A percentile compares a stretch with the other conserved stretches of the same genome.
Evolutionary conservation across 1,140 invertebrate genomes (phyloP).

Genomic region (Drosophila littoralis): DNA sequence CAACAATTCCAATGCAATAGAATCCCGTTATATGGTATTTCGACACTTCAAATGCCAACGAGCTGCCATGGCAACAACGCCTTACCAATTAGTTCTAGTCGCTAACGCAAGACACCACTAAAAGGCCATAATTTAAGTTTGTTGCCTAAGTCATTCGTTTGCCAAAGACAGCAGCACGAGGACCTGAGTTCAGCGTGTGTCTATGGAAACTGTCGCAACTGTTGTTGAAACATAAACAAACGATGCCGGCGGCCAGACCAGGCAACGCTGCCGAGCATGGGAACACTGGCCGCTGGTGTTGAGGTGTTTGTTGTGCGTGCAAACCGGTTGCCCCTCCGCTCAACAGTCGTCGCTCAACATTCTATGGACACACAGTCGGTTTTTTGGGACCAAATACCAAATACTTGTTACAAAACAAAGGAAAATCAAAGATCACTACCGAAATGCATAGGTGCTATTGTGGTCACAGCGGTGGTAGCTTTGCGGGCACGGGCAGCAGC

Average conservation of each 20-base stretch:
- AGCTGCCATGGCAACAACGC: conserved; percentile 23
- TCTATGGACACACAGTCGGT: conserved; percentile 52
- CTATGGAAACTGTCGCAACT: conserved; percentile 81
- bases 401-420: conserved; percentile 23
- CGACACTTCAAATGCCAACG: conserved; percentile 24
- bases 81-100: conserved; percentile 49
- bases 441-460: conserved; percentile 65
- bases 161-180: conserved; percentile 43
- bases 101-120: conserved; percentile 24
- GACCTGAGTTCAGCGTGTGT: conserved; percentile 59
- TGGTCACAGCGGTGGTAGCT: conserved; percentile 24
- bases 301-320: conserved; percentile 36
- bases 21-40: conserved; percentile 33
- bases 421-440: not conserved
- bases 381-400: conserved; percentile 30
- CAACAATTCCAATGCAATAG: not conserved
- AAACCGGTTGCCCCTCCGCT: conserved; percentile 63
- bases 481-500: conserved; percentile 17
- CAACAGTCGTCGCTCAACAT: conserved; percentile 57
- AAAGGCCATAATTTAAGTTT: conserved; percentile 50
- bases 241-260: conserved; percentile 36
- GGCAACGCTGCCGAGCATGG: conserved; percentile 59
- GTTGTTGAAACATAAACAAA: conserved; percentile 80
- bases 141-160: conserved; percentile 76
- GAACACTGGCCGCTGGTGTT: conserved; percentile 32